phyloP scores from a whole-genome alignment of 2,888 invertebrate species.

The Thecophora atra region DNA sequence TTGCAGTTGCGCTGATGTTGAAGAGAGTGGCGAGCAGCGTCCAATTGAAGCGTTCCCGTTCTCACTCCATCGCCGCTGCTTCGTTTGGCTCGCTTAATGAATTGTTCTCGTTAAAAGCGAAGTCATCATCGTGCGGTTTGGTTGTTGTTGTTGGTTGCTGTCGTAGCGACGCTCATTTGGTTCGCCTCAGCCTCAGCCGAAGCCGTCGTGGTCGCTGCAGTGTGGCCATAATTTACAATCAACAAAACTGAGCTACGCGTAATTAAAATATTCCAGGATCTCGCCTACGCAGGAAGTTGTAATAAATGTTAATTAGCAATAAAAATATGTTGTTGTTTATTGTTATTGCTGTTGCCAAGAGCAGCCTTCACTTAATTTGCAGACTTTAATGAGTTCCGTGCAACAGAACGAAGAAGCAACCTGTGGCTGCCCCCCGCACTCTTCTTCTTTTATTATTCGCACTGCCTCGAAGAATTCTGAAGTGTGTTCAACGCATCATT shows the following conservation, averaged over 20 bases:
- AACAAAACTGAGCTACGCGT: conserved; percentile 4
- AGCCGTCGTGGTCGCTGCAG: background rate
- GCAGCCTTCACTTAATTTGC: too few species aligned
- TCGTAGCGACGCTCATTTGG: background rate
- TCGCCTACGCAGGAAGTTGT: conserved; percentile 30
- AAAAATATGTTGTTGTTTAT: conserved; percentile 3
- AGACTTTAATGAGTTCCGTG: background rate
- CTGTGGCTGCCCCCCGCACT: conserved; percentile 13
- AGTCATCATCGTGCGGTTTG: conserved; percentile 8
- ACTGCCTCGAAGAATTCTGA: background rate
- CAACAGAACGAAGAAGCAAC: background rate
- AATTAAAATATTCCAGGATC: conserved; percentile 33
- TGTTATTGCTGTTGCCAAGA: background rate
- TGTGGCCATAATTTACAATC: conserved; percentile 35
- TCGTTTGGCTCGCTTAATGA: background rate
- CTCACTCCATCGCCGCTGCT: background rate
- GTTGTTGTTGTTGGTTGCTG: conserved; percentile 7
- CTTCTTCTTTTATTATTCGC: background rate
- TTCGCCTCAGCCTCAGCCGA: too few species aligned
- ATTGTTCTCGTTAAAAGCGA: conserved; percentile 22
- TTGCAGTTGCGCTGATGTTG: conserved; percentile 6
- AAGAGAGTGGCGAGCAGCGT: background rate
- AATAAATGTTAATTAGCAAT: conserved; percentile 35
- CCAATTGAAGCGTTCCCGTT: conserved; percentile 5
- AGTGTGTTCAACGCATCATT: background rate